phyloP scores from a whole-genome alignment of 1,140 invertebrate species.

The Formica exsecta region DNA sequence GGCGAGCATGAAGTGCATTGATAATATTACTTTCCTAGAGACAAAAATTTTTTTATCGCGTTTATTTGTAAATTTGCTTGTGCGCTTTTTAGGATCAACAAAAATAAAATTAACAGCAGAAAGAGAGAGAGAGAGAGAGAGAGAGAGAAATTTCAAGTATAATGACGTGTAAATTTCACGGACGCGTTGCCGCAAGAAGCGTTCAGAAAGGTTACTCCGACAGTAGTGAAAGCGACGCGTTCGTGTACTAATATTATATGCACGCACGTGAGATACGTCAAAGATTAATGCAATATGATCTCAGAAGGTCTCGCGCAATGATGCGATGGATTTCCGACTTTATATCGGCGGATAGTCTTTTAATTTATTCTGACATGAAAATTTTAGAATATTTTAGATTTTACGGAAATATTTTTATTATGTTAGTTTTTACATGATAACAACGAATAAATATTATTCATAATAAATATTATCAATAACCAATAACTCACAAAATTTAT shows the following conservation, averaged over 20 bases:
- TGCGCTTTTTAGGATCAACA: constrained; percentile 10
- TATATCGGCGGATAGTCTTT: not conserved
- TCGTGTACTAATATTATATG: constrained; percentile 65
- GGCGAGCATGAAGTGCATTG: not conserved
- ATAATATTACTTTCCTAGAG: not conserved
- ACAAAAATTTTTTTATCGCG: not conserved
- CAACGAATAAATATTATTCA: not conserved
- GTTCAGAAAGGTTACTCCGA: constrained; percentile 61
- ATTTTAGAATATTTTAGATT: not conserved
- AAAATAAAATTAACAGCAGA: constrained; percentile 42
- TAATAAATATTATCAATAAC: not conserved
- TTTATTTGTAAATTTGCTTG: not conserved
- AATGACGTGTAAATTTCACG: constrained; percentile 61
- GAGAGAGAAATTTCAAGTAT: not conserved
- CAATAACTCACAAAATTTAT: no score
- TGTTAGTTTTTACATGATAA: not conserved
- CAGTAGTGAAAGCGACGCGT: constrained; percentile 76
- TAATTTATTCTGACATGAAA: not conserved
- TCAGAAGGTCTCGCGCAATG: constrained; percentile 24
- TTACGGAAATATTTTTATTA: no score
- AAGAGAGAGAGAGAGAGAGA: not conserved
- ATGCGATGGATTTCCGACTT: constrained; percentile 21
- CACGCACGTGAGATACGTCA: constrained; percentile 54
- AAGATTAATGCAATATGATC: constrained; percentile 23
- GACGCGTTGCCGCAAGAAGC: constrained; percentile 31